Evolutionary conservation across 1,140 invertebrate species (phyloP).

Genomic region (Philopotamus ludificatus): DNA sequence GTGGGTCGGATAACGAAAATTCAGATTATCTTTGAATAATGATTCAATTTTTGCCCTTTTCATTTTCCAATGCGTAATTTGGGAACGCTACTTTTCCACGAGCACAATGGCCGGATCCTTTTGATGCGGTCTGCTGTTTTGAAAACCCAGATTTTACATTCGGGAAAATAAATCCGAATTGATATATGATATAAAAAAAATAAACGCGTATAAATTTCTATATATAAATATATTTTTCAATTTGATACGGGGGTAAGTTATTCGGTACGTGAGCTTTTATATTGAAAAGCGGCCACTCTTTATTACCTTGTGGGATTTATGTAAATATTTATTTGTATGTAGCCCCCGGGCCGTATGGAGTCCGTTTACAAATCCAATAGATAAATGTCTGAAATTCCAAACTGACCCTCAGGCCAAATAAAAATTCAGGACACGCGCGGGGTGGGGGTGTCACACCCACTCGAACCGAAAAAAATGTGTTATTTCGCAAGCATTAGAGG

Average conservation of each 20-base stretch:
- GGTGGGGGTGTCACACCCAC: conserved; percentile 20
- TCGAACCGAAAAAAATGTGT: conserved; percentile 24
- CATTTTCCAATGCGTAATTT: conserved; percentile 39
- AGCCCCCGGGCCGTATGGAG: conserved; percentile 6
- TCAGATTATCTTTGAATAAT: conserved; percentile 42
- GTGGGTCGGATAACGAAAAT: conserved; percentile 33
- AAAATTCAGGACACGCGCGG: conserved; percentile 24
- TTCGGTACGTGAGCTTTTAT: no score
- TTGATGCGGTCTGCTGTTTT: no score
- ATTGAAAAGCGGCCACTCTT: not conserved
- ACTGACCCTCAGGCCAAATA: conserved; percentile 32
- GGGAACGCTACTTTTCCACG: conserved; percentile 2
- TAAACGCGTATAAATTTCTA: no score
- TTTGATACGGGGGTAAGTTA: no score
- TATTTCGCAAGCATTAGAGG: conserved; percentile 31
- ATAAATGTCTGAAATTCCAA: conserved; percentile 36
- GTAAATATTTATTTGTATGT: conserved; percentile 26
- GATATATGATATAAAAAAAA: no score
- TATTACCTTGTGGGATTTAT: conserved; percentile 19
- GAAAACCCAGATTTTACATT: no score
- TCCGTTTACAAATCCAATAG: conserved; percentile 27
- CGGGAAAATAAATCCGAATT: no score
- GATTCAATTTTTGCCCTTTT: conserved; percentile 42
- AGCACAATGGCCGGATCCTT: not conserved
- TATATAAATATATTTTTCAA: no score